Base-by-base conservation (phyloP, 1,140 invertebrate genomes). In the Drusus annulatus region DNA sequence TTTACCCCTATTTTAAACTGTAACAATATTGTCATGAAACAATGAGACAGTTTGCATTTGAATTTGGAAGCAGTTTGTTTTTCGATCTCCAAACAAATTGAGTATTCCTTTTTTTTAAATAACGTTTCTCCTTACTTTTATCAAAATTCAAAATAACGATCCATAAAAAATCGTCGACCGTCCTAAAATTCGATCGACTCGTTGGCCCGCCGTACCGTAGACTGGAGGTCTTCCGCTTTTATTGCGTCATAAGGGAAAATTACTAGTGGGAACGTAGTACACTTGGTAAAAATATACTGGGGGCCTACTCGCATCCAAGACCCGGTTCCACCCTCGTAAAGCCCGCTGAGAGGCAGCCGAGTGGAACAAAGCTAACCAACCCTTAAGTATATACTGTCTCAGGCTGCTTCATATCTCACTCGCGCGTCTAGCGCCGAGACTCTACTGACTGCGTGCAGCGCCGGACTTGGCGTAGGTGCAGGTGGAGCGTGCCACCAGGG, bases 201-300 rank as follows among this genome's bases (percentile, higher is more conserved):
- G 25, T 25, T 63, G 31, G 3, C 60, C 60, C 8, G 25, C 16
- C 23, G 13, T 16, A 19, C 60, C 10, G 16, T 28, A 31, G 21
- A 3, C 6, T 1, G 5, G 8, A 51, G 65, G 65, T 50, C 65
- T 36, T 74, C 69, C 69, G 13, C 69, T 56, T 74, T 74, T 74
- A 74, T 74, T 19, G n/a, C 69, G 69, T 56, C 69, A 74, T 74
- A 74, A 74, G 69, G 54, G 69, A 74, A 74, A 74, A 74, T 74
- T 52, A 74, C 69, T 56, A 56, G 50, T 28, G 52, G 19, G 28
- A 56, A 28, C 69, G 51, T 56, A 45, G 21, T 74, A 19, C 31
- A 71, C 68, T 71, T 74, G 50, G 51, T 74, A 74, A 74, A 74
- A 74, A 56, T 74, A 74, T 74, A 74, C 21, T 3, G 15, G 17